Conservation (phyloP, 2,797 vertebrate genomes). For the Numenius phaeopus region DNA sequence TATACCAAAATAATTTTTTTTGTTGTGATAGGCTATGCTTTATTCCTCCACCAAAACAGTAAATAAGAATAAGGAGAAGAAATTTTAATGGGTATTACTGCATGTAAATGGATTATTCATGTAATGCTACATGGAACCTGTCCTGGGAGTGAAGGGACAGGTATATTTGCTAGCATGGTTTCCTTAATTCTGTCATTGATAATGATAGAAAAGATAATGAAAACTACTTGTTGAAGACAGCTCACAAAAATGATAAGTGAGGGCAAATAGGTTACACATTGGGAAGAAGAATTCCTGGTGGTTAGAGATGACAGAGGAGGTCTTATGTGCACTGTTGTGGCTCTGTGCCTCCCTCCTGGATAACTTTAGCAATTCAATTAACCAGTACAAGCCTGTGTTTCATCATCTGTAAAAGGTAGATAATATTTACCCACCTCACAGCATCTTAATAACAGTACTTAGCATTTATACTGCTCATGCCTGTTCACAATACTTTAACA, state of each 20-base stretch:
- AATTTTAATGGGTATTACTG: not conserved
- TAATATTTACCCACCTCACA: not conserved
- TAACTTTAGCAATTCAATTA: conserved; percentile 45
- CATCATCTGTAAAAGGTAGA: not conserved
- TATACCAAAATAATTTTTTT: not conserved
- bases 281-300: conserved; percentile 21
- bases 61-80: not conserved
- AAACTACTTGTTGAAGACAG: conserved; percentile 17
- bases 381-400: not conserved
- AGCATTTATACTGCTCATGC: not conserved
- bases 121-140: not conserved
- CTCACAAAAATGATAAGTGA: conserved; percentile 38
- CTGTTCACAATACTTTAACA: not conserved
- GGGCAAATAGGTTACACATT: conserved; percentile 25
- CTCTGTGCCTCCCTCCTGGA: not conserved
- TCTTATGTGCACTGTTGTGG: not conserved
- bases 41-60: not conserved
- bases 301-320: conserved; percentile 22
- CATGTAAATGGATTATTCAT: not conserved
- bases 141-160: not conserved
- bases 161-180: not conserved
- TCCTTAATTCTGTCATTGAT: conserved; percentile 46
- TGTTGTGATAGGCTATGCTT: not conserved
- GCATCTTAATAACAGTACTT: conserved; percentile 16
- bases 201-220: conserved; percentile 12